Conservation (phyloP, 2,113 vertebrate species). For the Mustela nigripes region DNA sequence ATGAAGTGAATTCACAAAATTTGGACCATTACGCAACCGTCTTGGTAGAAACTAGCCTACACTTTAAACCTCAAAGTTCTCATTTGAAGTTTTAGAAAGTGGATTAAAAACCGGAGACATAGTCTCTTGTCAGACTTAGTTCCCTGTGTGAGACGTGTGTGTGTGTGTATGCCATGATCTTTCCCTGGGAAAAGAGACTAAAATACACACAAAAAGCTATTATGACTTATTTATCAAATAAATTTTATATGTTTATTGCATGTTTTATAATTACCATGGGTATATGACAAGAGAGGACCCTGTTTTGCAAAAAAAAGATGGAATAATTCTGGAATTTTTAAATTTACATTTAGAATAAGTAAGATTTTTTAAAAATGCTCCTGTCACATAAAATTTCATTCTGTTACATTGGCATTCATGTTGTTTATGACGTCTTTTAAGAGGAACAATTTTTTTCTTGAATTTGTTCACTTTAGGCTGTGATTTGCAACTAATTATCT, state of each 20-base stretch:
- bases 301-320: not conserved
- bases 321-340: not conserved
- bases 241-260: not conserved
- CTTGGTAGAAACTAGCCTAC: not conserved
- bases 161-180: not conserved
- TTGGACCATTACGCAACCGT: not conserved
- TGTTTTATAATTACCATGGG: not conserved
- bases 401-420: not conserved
- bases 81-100: not conserved
- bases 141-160: not conserved
- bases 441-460: not conserved
- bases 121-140: not conserved
- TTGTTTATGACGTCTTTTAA: constrained; percentile 35
- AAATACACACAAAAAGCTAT: not conserved
- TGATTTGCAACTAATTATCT: constrained; percentile 21
- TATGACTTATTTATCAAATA: not conserved
- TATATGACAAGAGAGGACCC: not conserved
- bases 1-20: not conserved
- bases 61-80: not conserved
- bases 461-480: not conserved
- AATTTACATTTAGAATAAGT: not conserved
- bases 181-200: not conserved
- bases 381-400: not conserved
- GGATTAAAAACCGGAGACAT: not conserved
- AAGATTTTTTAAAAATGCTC: not conserved